Evolutionary conservation across 1,140 invertebrate species (phyloP), one percentile per base, ranked within the genome.

Genomic region (Dendroctonus valens): DNA sequence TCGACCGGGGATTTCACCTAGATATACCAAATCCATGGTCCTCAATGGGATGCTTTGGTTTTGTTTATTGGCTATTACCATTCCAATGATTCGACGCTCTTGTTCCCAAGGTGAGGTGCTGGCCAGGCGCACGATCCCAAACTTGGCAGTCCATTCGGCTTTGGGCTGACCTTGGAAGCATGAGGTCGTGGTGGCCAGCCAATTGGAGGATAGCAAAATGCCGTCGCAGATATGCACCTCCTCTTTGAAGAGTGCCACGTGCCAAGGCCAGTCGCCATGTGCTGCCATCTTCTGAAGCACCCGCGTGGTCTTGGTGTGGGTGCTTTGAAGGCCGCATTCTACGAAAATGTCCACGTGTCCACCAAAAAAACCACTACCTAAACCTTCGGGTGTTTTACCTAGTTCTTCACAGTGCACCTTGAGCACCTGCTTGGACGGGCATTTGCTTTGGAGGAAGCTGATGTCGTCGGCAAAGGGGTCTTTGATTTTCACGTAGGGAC

Each of bases 261-360:
- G 88, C 92, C 93, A 96, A 11, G 93, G 93, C 92, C 93, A 96
- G 73, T 94, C 90, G 3, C 90, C 90, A 2, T 88, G 87, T 4
- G 80, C 81, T 5, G 90, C 83, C 75, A 89, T 87, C 75, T 91
- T 90, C 41, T 82, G 81, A 44, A 92, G 76, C 6, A 82, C 81
- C 57, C 83, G 81, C 38, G 81, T 77, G 67, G 80, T 78, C 38
- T 75, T 78, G 41, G 80, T 73, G 41, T 78, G 80, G 11, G 86
- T 80, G 14, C 86, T 84, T 65, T 92, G 86, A 41, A 91, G 77
- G 0, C 92, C 92, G 73, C 92, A 95, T 72, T 90, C 90, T 91
- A 72, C 74, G 73, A 69, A 60, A 41, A 69, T 51, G 37, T 2
- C 5, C 41, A 41, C 14, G 46, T 55, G 9, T 55, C 4, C 39